Conservation (phyloP, 53 echinoderm and acorn worm genomes). For the Paelopatides confundens region DNA sequence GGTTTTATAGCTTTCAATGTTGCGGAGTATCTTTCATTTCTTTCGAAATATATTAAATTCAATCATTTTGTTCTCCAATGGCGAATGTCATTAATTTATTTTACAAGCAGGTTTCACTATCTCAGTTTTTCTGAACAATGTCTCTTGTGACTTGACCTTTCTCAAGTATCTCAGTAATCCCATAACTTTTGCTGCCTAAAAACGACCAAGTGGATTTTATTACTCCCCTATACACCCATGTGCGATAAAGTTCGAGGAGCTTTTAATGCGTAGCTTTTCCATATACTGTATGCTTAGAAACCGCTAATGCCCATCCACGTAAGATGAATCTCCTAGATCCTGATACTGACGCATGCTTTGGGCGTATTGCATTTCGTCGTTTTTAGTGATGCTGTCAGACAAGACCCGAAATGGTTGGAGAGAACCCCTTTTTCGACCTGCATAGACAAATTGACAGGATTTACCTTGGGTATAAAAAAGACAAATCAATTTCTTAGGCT, state of each 20-base stretch:
- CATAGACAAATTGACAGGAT: conserved; percentile 8
- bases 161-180: neutral
- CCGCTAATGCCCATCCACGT: neutral
- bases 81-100: neutral
- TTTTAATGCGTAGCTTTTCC: neutral
- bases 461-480: neutral
- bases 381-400: conserved; percentile 2
- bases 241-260: neutral
- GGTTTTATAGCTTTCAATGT: no score
- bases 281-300: neutral
- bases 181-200: conserved; percentile 16
- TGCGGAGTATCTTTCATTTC: neutral
- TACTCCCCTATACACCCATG: neutral
- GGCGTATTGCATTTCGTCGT: conserved; percentile 23
- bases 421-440: neutral
- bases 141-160: neutral
- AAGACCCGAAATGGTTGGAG: neutral
- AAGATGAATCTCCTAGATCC: neutral
- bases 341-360: neutral
- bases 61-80: neutral
- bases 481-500: neutral
- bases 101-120: neutral
- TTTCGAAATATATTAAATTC: neutral
- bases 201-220: conserved; percentile 29
- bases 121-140: neutral